A percentile compares a stretch with the other conserved stretches of the same genome.
phyloP scores from a whole-genome alignment of 1,140 invertebrate genomes.

The Phthorimaea operculella region DNA sequence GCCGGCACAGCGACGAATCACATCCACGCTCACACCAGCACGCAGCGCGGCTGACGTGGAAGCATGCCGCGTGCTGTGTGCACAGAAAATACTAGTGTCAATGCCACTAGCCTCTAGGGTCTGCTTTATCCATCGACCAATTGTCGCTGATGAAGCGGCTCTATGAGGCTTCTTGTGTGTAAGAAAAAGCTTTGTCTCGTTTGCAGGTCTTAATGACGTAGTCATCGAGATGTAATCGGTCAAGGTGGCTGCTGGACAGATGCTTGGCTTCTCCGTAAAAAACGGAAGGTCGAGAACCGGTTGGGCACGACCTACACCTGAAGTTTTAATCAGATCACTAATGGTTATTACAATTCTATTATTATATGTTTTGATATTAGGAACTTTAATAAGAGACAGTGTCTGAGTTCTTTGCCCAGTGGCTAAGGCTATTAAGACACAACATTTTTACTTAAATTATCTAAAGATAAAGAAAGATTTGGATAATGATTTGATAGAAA shows the following conservation, averaged over 20 bases:
- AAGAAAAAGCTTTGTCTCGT: too few relatives aligned
- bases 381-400: background rate
- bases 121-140: too few relatives aligned
- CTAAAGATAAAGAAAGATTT: background rate
- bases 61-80: too few relatives aligned
- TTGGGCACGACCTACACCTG: background rate
- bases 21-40: too few relatives aligned
- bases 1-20: too few relatives aligned
- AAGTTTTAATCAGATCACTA: background rate
- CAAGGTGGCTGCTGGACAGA: background rate
- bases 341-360: background rate
- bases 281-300: background rate
- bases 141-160: too few relatives aligned
- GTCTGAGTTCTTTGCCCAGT: conserved; percentile 4
- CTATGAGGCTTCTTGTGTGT: too few relatives aligned
- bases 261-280: background rate
- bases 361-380: background rate
- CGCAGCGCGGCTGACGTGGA: too few relatives aligned
- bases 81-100: too few relatives aligned
- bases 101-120: too few relatives aligned
- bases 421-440: background rate
- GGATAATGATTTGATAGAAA: conserved; percentile 1
- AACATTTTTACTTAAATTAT: background rate
- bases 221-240: background rate
- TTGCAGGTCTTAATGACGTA: too few relatives aligned